Base-by-base conservation (phyloP, 2,113 vertebrate species). In the Salvelinus alpinus region DNA sequence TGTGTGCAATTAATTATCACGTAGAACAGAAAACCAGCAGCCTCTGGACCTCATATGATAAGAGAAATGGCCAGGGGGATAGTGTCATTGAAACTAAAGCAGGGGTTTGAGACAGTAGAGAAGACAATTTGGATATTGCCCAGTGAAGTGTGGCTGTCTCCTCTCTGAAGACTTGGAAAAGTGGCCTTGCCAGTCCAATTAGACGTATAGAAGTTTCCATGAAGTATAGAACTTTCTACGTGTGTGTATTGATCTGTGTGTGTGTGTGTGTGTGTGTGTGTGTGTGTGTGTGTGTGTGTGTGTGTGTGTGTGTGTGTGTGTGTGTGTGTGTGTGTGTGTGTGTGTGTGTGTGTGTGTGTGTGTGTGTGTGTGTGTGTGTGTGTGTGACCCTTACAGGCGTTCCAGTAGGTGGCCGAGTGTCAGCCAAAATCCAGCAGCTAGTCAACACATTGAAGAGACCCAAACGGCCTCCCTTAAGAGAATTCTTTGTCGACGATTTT, bases 401-500 rank as follows among this genome's bases (percentile, higher is more conserved):
- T 70, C 98, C 98, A 7, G 97, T 99, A 86, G 99, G 97, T 92
- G 98, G 97, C 93, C 94, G 96, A 84, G 97, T 99, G 66, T 99
- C 98, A 11, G 96, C 98, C 48, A 99, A 99, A 88, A 99, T 99
- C 72, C 97, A 99, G 83, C 98, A 99, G 78, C 95, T 99, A 54
- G 97, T 99, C 86, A 98, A 99, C 92, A 99, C 98, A 1, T 92
- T 99, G 87, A 99, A 99, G 89, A 94, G 96, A 83, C 98, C 98
- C 47, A 99, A 99, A 73, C 91, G 98, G 72, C 97, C 97, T 0
- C 98, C 98, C 0, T 90, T 99, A 16, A 91, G 96, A 79, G 98
- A 99, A 89, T 99, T 99, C 82, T 99, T 99, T 72, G 96, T 99
- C 1, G 98, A 99, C 67, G 98, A 99, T 91, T 99, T 99, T 84